These are phyloP conservation scores for Apamea sordens DNA, from an alignment of 2,888 invertebrate species.

Conservation along the genomic window DNA sequence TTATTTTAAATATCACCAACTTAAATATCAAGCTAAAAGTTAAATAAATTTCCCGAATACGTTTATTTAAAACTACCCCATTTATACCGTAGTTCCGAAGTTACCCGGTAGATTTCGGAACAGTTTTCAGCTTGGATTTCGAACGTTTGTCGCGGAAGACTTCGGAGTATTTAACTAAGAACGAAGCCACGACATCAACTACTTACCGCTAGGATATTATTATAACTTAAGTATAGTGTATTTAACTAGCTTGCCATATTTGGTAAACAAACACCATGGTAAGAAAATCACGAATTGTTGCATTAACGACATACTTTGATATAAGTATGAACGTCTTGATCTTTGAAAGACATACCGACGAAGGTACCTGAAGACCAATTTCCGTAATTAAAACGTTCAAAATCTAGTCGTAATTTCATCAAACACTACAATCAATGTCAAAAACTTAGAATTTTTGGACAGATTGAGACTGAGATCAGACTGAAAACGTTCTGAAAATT, in stretches of 20 bases:
- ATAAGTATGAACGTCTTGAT: background rate
- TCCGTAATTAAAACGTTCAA: too few species aligned
- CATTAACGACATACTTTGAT: background rate
- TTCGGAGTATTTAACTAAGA: constrained; percentile 5
- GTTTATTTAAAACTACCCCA: constrained; percentile 22
- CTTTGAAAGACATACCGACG: background rate
- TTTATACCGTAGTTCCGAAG: constrained; percentile 18
- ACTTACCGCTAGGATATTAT: background rate
- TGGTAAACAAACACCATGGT: background rate
- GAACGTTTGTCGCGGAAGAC: constrained; percentile 4
- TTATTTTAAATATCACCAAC: background rate
- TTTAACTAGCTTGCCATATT: constrained; percentile 6
- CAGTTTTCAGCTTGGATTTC: constrained; percentile 14
- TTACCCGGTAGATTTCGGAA: constrained; percentile 1
- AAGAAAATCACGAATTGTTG: background rate
- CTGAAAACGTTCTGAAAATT: too few species aligned
- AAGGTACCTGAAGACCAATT: background rate
- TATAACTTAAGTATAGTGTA: background rate
- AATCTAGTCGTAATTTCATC: too few species aligned
- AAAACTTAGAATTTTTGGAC: too few species aligned
- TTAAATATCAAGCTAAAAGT: constrained; percentile 7
- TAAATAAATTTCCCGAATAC: constrained; percentile 10
- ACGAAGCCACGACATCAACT: background rate
- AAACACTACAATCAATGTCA: too few species aligned
- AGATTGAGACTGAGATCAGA: too few species aligned